A percentile compares a stretch with the other conserved stretches of the same genome.
Conservation (phyloP, 2,113 vertebrate genomes). For the Onychorhynchus coronatus region DNA sequence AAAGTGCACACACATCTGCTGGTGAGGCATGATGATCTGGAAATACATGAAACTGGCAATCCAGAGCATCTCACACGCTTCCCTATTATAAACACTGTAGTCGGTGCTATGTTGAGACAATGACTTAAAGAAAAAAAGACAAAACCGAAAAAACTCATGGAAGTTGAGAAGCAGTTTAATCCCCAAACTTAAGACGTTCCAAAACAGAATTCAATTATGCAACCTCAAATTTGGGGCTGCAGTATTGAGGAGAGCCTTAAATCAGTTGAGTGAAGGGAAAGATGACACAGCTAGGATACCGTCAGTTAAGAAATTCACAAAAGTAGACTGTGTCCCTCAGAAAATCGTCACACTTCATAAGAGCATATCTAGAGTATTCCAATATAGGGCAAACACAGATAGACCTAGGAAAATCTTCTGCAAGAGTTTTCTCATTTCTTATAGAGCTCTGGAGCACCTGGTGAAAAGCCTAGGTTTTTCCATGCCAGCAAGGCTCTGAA, state of each 20-base stretch:
- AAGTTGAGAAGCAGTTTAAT: neutral
- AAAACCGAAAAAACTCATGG: neutral
- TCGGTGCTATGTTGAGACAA: neutral
- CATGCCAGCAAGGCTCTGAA: neutral
- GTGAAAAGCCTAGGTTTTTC: neutral
- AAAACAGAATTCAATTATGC: neutral
- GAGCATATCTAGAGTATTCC: neutral
- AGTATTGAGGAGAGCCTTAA: neutral
- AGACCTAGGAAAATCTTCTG: neutral
- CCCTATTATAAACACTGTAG: neutral
- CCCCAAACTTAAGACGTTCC: neutral
- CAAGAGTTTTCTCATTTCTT: neutral
- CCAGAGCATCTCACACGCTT: neutral
- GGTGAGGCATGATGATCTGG: neutral
- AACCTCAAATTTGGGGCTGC: neutral
- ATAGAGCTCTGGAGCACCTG: neutral
- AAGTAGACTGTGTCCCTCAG: neutral
- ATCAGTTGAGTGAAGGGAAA: neutral
- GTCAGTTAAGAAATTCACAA: neutral
- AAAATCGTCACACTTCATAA: neutral
- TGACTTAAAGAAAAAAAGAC: neutral
- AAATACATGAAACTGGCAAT: neutral
- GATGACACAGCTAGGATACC: neutral
- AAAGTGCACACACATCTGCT: neutral
- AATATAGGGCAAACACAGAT: neutral